phyloP scores from a whole-genome alignment of 2,113 vertebrate genomes.

The Peromyscus californicus region DNA sequence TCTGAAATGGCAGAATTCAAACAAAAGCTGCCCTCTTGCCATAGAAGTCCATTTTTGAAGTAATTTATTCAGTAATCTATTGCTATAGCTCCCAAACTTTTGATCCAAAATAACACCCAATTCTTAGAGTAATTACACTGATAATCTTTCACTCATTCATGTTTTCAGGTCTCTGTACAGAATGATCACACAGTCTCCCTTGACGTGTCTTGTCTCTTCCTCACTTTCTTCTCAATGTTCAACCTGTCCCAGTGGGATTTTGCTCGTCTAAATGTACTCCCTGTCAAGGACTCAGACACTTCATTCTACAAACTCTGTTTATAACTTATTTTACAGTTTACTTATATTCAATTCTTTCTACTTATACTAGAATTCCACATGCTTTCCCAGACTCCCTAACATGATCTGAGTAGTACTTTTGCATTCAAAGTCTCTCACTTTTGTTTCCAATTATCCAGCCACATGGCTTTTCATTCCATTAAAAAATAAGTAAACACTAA shows the following conservation, averaged over 20 bases:
- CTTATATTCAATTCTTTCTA: not conserved
- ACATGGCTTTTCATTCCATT: not conserved
- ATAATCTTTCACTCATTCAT: not conserved
- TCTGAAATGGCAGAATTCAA: not conserved
- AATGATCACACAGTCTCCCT: not conserved
- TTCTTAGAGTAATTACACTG: not conserved
- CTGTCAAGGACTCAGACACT: not conserved
- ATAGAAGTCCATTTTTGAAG: not conserved
- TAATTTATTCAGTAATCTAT: not conserved
- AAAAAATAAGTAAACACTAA: not conserved
- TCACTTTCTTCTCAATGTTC: not conserved
- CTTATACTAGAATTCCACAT: not conserved
- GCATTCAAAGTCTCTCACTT: not conserved
- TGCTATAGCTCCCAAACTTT: not conserved
- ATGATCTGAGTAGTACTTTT: not conserved
- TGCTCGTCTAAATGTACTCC: not conserved
- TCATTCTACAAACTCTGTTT: not conserved
- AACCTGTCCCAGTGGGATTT: not conserved
- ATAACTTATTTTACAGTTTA: constrained; percentile 1
- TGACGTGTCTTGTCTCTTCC: not conserved
- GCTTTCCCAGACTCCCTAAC: not conserved
- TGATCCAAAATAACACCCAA: not conserved
- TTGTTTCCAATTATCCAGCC: not conserved
- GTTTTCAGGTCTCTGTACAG: not conserved
- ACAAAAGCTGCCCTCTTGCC: not conserved